Evolutionary conservation across 2,797 vertebrate species (phyloP), one percentile per base, ranked within the genome.

Genomic region (Prionace glauca): DNA sequence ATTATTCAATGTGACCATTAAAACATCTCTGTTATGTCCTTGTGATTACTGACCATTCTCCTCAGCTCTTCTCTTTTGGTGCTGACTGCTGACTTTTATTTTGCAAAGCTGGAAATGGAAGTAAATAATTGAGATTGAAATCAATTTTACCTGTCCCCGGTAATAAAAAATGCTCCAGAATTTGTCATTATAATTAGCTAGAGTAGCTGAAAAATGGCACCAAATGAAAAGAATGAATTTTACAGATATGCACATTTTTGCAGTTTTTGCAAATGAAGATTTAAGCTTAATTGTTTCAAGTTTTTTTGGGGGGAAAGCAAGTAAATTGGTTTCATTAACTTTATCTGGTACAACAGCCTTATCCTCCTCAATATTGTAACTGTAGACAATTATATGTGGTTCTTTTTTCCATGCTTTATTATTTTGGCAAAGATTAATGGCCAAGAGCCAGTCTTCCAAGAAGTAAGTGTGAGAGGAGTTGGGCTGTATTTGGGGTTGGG

Each of bases 341-440:
- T 65, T 32, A n/a, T 91, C 65, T 65, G 88, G 29, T 84, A 36
- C 12, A 65, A 14, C 1, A 16, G 14, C 32, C 56, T 65, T 16
- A 18, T n/a, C 12, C 88, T 91, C 32, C 26, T 84, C 81, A 45
- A 84, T 84, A 45, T 45, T 36, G 60, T 91, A 32, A 32, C 9
- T 65, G 60, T n/a, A 62, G 87, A 29, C 56, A 90, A 29, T 60
- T n/a, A 16, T 32, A 29, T 90, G 45, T 90, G 87, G 50, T 29
- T 62, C 14, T 56, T 60, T 10, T 32, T 62, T n/a, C 87, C 32
- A 22, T 45, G 81, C 88, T 65, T 32, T 29, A 65, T 65, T 91
- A 65, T 65, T 91, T 91, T 91, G 50, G 60, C 60, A 62, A 62
- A 56, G 87, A 90, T 16, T 90, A 56, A 90, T 90, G 87, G 87